Evolutionary conservation across 1,140 invertebrate species (phyloP), one percentile per base, ranked within the genome.

Genomic region (Drosophila repleta): DNA sequence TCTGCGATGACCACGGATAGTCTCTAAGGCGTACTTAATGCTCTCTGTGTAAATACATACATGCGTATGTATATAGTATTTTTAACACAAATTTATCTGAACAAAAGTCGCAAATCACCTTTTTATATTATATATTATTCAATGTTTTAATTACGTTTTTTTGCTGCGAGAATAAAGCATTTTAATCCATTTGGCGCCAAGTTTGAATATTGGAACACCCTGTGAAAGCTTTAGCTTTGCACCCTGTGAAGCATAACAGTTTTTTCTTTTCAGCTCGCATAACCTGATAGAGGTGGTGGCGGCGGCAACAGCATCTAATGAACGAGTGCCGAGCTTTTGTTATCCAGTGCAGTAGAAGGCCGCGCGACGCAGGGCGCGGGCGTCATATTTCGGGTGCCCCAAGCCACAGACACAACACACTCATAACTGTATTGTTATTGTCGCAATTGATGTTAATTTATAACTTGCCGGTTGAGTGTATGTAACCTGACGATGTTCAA

Each of bases 1-100:
- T 91, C 88, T n/a, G 51, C 26, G 1, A 69, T 72, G 69, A 88
- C 84, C 15, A 69, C 66, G 11, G 73, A 83, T 45, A 88, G 83
- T 67, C 26, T 74, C 7, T 84, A 58, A 70, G 39, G 49, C 32
- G 46, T 57, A 29, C 26, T 11, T 37, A 37, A 43, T 17, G 15
- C 18, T 63, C 24, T 41, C 24, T 26, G n/a, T 35, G 18, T 15
- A 45, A 29, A 48, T 57, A 35, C 15, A 46, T 37, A 20, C 52
- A 46, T 43, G 43, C 48, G 29, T 55, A 35, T 26, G 11, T 26
- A 26, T 45, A 43, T 48, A 51, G 52, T 51, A 43, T 71, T 52
- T 37, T 52, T 37, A 67, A 41, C 41, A 65, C 62, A 35, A 18
- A 66, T 39, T 39, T 41, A 46, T 26, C 15, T 37, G 32, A 43